Evolutionary conservation across 2,888 invertebrate species (phyloP), one percentile per base, ranked within the genome.

Genomic region (Rutpela maculata): DNA sequence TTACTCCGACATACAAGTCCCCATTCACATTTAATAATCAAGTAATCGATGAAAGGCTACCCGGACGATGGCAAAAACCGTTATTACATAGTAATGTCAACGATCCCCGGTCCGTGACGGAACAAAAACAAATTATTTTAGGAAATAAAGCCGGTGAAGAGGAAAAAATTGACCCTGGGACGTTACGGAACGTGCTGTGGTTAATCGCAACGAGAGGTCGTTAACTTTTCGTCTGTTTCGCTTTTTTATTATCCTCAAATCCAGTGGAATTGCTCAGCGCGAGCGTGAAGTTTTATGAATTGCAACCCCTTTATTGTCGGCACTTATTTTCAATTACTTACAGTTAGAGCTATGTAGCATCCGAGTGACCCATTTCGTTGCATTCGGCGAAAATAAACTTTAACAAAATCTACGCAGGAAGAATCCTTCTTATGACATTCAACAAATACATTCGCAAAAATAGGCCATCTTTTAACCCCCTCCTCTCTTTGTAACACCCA

Each of bases 201-300:
- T 59, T 73, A 38, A 17, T 56, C 35, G 35, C 56, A 57, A 22
- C 4, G 19, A 19, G 55, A 73, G 73, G 65, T 73, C 73, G 65
- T 73, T 65, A 65, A 73, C 57, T 22, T 68, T n/a, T 65, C 35
- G 62, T 17, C 11, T 63, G n/a, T 71, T 63, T 50, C 26, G 50
- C 59, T 22, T 43, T 59, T 71, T 62, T 26, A 55, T 22, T 31
- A 12, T 71, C 15, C 43, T 31, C 57, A 19, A 59, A 18, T 70
- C 5, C 59, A 18, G 18, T 12, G 9, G 38, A 38, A 60, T 18
- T 35, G 26, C 10, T 31, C 43, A 57, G 9, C 31, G 31, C 11
- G 38, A 17, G 43, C 59, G 65, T 66, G 15, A 63, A 63, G 35
- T 63, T 63, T 43, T 66, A 66, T 38, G 65, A 19, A 66, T 43